Evolutionary conservation across 37 sponge, comb jelly and placozoan species (phyloP), one percentile per base, ranked within the genome.

Genomic region (Halichondria panicea): DNA sequence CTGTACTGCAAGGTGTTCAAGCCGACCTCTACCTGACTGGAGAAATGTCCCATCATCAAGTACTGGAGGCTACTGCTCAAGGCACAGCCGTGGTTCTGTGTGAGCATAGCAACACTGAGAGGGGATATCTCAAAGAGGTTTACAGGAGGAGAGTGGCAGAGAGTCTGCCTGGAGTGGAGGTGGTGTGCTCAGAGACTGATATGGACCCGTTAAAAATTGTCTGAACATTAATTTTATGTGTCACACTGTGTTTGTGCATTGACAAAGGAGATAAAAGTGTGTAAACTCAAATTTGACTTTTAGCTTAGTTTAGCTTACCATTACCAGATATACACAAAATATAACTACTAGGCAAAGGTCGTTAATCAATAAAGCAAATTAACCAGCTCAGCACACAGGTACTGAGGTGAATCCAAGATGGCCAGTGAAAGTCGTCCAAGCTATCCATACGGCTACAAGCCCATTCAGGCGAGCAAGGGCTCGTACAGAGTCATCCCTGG

Each of bases 81-180:
- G 98, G 98, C 21, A 70, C 68, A 0, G 71, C 65, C 50, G 95
- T 94, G 24, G 63, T 97, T 18, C 88, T 94, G 13, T 89, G 93
- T 78, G 98, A 94, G 33, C 98, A 97, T 77, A 88, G 81, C 76
- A 91, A 97, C 80, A 97, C 95, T 28, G 98, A 97, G 68, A 73
- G 98, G 27, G 98, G 98, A 11, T 97, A 69, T 66, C 84, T 97
- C 35, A 46, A 77, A 19, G 1, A 40, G 4, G 55, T 69, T 19
- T 83, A 87, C 63, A 82, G 78, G 25, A 66, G 56, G 25, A 70
- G 42, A 19, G 38, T 46, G 87, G 18, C 55, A 77, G 30, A 25
- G 30, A 7, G 67, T 55, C 13, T 55, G 3, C 52, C 65, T 15
- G 60, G 58, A 5, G 77, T 96, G 13, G 81, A 89, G 8, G 57